Percentiles rank a stretch among this genome's conserved stretches.
phyloP scores from a whole-genome alignment of 1,140 invertebrate genomes.

The Ostrea denselamellosa region DNA sequence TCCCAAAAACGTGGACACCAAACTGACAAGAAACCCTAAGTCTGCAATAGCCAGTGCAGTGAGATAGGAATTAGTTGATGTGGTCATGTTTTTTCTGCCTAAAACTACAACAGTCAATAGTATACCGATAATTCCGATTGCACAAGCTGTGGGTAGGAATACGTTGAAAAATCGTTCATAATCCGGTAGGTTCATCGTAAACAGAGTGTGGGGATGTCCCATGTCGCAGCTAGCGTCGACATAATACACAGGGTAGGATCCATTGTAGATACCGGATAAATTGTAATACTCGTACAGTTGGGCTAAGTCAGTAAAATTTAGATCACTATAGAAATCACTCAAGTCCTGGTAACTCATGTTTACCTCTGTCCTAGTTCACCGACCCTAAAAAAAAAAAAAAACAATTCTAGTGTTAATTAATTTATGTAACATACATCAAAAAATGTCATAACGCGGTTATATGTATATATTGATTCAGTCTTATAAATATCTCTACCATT shows the following conservation, averaged over 20 bases:
- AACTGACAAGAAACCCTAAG: slow-evolving; percentile 84
- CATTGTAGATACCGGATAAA: not conserved
- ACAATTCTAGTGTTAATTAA: not conserved
- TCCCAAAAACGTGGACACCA: slow-evolving; percentile 63
- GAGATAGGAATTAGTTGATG: slow-evolving; percentile 87
- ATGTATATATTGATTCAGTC: too few relatives aligned
- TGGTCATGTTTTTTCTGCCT: slow-evolving; percentile 86
- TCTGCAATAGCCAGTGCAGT: slow-evolving; percentile 87
- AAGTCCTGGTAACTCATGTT: not conserved
- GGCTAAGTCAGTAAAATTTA: not conserved
- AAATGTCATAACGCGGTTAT: not conserved
- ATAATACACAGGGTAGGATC: not conserved
- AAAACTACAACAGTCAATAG: slow-evolving; percentile 87
- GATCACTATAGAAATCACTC: not conserved
- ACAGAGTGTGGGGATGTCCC: not conserved
- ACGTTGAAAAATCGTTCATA: slow-evolving; percentile 50
- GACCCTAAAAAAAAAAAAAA: not conserved
- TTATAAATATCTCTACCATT: not conserved
- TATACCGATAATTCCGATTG: slow-evolving; percentile 86
- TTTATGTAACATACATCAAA: not conserved
- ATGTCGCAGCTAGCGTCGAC: not conserved
- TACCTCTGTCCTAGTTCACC: not conserved
- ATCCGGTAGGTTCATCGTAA: not conserved
- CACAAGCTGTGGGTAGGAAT: slow-evolving; percentile 82
- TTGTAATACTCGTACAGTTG: not conserved